A percentile compares a stretch with the other conserved stretches of the same genome.
Conservation (phyloP, 2,888 invertebrate genomes). For the Diploptera punctata region DNA sequence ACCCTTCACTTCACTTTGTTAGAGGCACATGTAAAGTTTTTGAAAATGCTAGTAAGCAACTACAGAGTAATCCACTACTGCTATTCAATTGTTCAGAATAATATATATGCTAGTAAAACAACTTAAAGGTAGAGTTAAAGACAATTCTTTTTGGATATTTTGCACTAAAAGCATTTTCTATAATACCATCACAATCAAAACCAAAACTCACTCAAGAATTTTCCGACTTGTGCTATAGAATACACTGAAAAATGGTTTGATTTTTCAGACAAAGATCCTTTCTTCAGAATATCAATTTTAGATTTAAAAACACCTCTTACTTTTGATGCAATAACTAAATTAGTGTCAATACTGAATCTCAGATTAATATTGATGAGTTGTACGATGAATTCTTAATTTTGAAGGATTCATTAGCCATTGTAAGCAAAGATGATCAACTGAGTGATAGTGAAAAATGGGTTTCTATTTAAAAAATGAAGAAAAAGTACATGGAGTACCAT, state of each 20-base stretch:
- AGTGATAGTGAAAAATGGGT: not conserved
- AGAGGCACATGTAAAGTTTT: not conserved
- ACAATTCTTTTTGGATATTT: not conserved
- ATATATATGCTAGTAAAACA: not conserved
- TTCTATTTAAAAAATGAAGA: not conserved
- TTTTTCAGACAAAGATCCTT: not conserved
- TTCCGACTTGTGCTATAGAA: not conserved
- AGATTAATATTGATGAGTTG: not conserved
- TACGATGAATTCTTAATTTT: not conserved
- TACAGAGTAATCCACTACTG: slow-evolving; percentile 6
- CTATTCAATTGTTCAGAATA: slow-evolving; percentile 6
- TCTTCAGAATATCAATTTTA: too few species aligned
- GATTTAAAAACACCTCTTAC: too few species aligned
- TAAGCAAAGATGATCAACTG: not conserved
- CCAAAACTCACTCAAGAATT: not conserved
- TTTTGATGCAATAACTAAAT: too few species aligned
- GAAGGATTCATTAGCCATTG: not conserved
- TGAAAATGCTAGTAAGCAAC: not conserved
- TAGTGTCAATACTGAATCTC: too few species aligned
- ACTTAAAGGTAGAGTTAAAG: not conserved
- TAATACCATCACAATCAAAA: not conserved
- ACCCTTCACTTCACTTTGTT: not conserved
- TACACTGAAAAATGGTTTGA: not conserved
- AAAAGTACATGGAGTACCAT: not conserved
- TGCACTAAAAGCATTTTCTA: not conserved